Evolutionary conservation across 2,888 invertebrate genomes (phyloP).

Genomic region (Aplocera efformata): DNA sequence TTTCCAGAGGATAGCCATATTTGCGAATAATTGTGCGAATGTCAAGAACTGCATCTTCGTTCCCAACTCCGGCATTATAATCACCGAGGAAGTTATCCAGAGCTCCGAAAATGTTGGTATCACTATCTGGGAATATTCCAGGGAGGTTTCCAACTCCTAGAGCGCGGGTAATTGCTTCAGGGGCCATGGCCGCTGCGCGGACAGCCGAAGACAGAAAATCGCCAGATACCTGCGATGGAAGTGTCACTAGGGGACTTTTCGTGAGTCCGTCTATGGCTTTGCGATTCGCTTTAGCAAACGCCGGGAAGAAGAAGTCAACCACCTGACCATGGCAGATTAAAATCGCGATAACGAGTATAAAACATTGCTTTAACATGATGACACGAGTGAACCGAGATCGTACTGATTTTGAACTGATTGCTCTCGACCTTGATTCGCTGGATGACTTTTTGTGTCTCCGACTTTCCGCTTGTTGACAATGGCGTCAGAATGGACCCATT

Average conservation of each 20-base stretch:
- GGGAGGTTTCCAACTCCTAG: conserved; percentile 32
- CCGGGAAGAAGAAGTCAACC: conserved; percentile 28
- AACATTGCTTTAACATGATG: conserved; percentile 26
- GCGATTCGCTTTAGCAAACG: conserved; percentile 22
- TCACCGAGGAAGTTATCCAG: conserved; percentile 36
- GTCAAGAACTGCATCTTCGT: conserved; percentile 45
- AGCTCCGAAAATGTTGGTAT: conserved; percentile 34
- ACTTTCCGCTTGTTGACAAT: conserved; percentile 35
- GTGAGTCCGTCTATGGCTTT: conserved; percentile 23
- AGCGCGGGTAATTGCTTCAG: conserved; percentile 33
- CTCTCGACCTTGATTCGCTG: conserved; percentile 32
- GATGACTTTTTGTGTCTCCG: conserved; percentile 28
- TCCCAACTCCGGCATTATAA: conserved; percentile 35
- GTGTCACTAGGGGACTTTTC: conserved; percentile 30
- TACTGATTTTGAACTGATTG: conserved; percentile 33
- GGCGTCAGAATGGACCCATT: conserved; percentile 20
- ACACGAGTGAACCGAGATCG: conserved; percentile 30
- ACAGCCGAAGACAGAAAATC: conserved; percentile 33
- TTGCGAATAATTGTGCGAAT: conserved; percentile 44
- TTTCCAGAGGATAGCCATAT: conserved; percentile 49
- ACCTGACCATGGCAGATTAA: conserved; percentile 29
- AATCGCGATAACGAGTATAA: conserved; percentile 19
- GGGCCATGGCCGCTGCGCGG: conserved; percentile 29
- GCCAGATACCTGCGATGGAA: conserved; percentile 27
- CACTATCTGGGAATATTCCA: conserved; percentile 23